These are phyloP conservation scores for Otolemur crassicaudatus DNA, from an alignment of 2,797 vertebrate species.

Conservation along the genomic window DNA sequence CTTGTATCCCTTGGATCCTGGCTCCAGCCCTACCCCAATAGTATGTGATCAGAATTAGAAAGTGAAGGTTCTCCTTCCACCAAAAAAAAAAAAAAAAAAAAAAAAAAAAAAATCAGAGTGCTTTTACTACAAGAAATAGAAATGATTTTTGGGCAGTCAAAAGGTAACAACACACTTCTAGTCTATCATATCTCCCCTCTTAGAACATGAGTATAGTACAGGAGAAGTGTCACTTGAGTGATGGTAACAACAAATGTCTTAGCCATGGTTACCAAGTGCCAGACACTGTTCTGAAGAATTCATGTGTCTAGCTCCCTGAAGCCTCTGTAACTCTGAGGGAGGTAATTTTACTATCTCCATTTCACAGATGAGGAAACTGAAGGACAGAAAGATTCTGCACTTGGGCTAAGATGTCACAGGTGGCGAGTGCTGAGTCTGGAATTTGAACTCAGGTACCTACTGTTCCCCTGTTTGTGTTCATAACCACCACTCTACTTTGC, in stretches of 20 bases:
- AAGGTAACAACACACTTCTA: not conserved
- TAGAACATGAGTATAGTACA: not conserved
- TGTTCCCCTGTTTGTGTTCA: accelerated
- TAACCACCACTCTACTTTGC: not conserved
- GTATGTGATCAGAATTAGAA: accelerated
- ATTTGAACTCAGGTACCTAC: not conserved
- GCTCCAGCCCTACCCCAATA: not conserved
- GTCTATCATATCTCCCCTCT: not conserved
- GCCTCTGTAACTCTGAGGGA: not conserved
- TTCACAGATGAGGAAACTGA: not conserved
- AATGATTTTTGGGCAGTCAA: no score
- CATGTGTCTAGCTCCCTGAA: accelerated
- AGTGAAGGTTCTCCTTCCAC: no score
- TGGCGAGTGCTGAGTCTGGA: no score
- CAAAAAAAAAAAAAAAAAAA: not conserved
- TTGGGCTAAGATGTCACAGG: not conserved
- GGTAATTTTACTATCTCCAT: not conserved
- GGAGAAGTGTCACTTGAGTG: not conserved
- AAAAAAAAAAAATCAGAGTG: not conserved
- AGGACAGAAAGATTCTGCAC: not conserved
- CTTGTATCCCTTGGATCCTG: not conserved
- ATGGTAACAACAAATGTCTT: accelerated
- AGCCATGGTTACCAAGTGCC: accelerated
- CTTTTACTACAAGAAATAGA: not conserved
- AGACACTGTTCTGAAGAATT: not conserved